Evolutionary conservation across 2,113 vertebrate species (phyloP).

Genomic region (Chaetops frenatus): DNA sequence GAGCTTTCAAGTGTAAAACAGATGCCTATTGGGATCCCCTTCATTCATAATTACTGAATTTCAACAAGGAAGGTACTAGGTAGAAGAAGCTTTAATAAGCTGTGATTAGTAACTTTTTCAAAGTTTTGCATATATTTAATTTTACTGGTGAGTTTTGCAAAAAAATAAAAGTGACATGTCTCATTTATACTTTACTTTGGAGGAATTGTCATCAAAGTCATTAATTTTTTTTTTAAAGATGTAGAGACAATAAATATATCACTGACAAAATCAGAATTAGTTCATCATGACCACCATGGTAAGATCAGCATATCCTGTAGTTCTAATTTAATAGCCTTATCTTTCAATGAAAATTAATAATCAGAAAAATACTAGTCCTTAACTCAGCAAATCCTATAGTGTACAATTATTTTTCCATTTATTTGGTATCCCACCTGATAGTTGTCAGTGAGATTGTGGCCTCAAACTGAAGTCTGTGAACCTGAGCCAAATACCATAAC

Average conservation of each 20-base stretch:
- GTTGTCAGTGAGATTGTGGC: neutral
- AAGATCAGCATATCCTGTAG: neutral
- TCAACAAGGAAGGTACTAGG: neutral
- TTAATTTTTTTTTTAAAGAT: neutral
- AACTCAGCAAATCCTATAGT: neutral
- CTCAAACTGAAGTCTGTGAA: neutral
- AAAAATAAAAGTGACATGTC: neutral
- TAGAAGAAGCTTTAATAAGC: conserved; percentile 11
- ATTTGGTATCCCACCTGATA: neutral
- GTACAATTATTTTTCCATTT: neutral
- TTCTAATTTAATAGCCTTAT: neutral
- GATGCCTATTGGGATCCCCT: conserved; percentile 4
- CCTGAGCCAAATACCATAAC: neutral
- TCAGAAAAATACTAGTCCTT: neutral
- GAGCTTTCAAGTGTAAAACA: conserved; percentile 38
- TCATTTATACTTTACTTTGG: neutral
- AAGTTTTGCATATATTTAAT: conserved; percentile 1
- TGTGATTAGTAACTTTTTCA: conserved; percentile 19
- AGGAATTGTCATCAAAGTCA: neutral
- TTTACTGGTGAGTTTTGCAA: neutral
- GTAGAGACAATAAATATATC: neutral
- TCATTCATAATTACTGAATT: conserved; percentile 2
- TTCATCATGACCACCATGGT: neutral
- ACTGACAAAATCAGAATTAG: neutral
- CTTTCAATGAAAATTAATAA: neutral